A percentile compares a stretch with the other conserved stretches of the same genome.
phyloP scores from a whole-genome alignment of 2,113 vertebrate species.

The Emydocephalus ijimae region DNA sequence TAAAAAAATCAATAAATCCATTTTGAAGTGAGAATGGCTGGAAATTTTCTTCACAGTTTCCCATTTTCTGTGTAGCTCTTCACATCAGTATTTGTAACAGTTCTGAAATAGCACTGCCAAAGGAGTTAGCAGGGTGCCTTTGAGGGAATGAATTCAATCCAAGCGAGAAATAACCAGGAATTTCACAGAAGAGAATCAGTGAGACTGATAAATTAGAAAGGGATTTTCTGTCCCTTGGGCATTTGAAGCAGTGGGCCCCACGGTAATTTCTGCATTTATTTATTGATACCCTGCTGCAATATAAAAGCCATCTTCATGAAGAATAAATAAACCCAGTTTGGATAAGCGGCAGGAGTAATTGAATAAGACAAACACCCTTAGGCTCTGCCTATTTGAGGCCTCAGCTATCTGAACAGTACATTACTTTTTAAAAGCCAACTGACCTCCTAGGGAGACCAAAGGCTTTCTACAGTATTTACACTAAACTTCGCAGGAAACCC shows the following conservation, averaged over 20 bases:
- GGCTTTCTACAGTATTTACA: not conserved
- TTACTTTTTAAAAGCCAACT: not conserved
- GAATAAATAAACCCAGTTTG: not conserved
- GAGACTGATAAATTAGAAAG: not conserved
- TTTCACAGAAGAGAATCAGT: not conserved
- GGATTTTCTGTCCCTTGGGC: not conserved
- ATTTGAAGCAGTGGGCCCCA: not conserved
- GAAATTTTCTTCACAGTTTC: not conserved
- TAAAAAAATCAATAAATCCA: not conserved
- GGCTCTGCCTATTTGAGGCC: not conserved
- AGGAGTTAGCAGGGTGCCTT: not conserved
- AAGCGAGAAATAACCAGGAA: not conserved
- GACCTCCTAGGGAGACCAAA: not conserved
- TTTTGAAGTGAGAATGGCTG: not conserved
- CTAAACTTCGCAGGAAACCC: not conserved
- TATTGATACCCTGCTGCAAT: not conserved
- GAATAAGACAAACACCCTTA: not conserved
- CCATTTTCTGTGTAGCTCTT: not conserved
- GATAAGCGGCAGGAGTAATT: not conserved
- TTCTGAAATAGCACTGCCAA: not conserved
- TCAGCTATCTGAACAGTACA: not conserved
- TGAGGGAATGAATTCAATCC: not conserved
- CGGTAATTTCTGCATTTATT: not conserved
- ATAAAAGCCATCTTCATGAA: not conserved
- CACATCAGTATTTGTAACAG: not conserved